A percentile compares a stretch with the other conserved stretches of the same genome.
Conservation (phyloP, 2,797 vertebrate genomes). For the Propithecus deckenii region DNA sequence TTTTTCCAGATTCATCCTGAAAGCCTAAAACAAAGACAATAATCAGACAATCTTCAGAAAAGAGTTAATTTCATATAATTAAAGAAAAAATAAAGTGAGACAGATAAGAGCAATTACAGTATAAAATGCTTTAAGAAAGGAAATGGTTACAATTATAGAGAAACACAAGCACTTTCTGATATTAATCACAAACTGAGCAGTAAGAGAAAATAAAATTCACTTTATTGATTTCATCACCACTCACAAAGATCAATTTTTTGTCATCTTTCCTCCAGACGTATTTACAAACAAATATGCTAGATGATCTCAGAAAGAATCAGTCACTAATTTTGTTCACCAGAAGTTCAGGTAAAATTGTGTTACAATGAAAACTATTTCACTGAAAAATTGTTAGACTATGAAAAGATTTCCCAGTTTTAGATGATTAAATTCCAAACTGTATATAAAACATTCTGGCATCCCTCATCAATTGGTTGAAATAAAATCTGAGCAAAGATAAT, state of each 20-base stretch:
- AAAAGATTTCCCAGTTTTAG: neutral
- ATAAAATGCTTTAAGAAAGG: neutral
- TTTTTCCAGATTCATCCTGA: conserved; percentile 99
- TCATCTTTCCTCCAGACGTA: conserved; percentile 51
- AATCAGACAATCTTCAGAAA: conserved; percentile 43
- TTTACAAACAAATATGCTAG: conserved; percentile 6
- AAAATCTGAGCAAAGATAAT: conserved; percentile 28
- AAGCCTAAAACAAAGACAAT: conserved; percentile 85
- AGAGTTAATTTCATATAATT: neutral
- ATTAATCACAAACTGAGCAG: neutral
- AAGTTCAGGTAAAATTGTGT: conserved; percentile 21
- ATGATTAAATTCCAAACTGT: neutral
- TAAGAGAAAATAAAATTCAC: conserved; percentile 51
- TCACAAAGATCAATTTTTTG: conserved; percentile 54
- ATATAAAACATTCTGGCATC: neutral
- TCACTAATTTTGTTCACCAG: conserved; percentile 3
- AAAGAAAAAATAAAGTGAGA: neutral
- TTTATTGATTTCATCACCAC: neutral
- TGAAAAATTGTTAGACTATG: neutral
- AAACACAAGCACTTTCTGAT: conserved; percentile 1
- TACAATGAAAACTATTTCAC: neutral
- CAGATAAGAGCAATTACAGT: neutral
- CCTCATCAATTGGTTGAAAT: neutral
- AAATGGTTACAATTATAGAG: neutral
- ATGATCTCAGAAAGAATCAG: neutral